Evolutionary conservation across 2,113 vertebrate species (phyloP).

Genomic region (Lamprologus sp.): DNA sequence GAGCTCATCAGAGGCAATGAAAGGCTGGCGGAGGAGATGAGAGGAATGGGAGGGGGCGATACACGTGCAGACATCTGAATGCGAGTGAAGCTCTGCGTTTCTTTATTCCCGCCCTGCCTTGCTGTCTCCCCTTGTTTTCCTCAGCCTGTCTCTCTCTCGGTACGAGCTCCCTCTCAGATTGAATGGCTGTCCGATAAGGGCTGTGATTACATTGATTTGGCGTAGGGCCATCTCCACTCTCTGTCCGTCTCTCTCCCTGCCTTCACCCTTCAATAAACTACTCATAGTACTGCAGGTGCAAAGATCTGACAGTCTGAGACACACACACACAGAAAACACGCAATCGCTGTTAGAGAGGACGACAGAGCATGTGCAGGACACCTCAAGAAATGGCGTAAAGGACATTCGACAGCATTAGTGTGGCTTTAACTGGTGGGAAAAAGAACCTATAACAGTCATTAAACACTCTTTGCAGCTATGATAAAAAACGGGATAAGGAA

Average conservation of each 20-base stretch:
- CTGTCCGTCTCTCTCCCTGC: slow-evolving; percentile 8
- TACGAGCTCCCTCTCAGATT: slow-evolving; percentile 21
- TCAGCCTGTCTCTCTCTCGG: neutral
- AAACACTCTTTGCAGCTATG: neutral
- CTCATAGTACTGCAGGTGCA: neutral
- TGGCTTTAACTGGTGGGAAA: neutral
- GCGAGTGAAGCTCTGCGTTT: neutral
- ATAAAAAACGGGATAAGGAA: neutral
- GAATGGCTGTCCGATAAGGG: slow-evolving; percentile 64
- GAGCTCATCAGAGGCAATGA: slow-evolving; percentile 54
- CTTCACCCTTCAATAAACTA: slow-evolving; percentile 13
- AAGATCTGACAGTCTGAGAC: slow-evolving; percentile 1
- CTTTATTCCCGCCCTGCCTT: neutral
- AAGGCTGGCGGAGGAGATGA: slow-evolving; percentile 24
- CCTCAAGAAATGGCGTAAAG: neutral
- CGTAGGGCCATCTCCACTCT: slow-evolving; percentile 46
- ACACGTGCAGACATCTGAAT: slow-evolving; percentile 1
- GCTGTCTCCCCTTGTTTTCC: neutral
- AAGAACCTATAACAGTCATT: neutral
- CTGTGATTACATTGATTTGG: slow-evolving; percentile 73
- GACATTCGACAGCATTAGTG: neutral
- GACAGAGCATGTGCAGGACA: neutral
- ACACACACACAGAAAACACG: neutral
- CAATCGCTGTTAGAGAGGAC: neutral
- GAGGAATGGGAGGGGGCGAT: neutral